Conservation (phyloP, 2,797 vertebrate species). For the Danio aesculapii region DNA sequence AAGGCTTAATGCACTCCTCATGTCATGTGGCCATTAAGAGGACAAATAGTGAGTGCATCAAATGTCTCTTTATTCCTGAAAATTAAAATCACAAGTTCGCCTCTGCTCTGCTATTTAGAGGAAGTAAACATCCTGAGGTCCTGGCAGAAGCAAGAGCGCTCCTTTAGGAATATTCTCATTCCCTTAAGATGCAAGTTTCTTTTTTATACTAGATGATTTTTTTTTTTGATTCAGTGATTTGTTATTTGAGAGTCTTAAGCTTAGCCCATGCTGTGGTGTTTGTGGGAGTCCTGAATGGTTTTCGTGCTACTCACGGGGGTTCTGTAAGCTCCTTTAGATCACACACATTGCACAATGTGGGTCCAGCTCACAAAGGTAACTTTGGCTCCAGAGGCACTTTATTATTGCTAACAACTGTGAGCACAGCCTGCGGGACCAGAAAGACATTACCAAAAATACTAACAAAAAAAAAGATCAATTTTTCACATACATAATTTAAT, state of each 20-base stretch:
- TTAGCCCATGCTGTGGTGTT: constrained; percentile 32
- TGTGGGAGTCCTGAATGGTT: constrained; percentile 28
- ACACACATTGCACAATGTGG: constrained; percentile 35
- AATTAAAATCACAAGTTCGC: constrained; percentile 62
- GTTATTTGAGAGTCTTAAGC: constrained; percentile 35
- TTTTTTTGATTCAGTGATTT: constrained; percentile 38
- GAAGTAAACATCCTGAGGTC: constrained; percentile 55
- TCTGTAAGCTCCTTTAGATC: constrained; percentile 49
- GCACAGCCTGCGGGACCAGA: constrained; percentile 11
- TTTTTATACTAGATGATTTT: constrained; percentile 32
- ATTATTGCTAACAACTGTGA: constrained; percentile 19
- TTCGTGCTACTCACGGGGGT: constrained; percentile 34
- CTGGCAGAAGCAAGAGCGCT: neutral
- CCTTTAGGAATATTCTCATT: constrained; percentile 28
- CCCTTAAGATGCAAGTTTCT: neutral
- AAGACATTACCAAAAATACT: neutral
- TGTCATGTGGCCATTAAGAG: constrained; percentile 55
- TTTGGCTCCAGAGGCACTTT: constrained; percentile 24
- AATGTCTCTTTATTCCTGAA: constrained; percentile 55
- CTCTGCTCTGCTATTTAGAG: constrained; percentile 55
- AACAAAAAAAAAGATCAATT: neutral
- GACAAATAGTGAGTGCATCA: constrained; percentile 52
- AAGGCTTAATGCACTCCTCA: constrained; percentile 38
- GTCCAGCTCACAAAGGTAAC: constrained; percentile 39
- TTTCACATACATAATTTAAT: too few relatives aligned